These are phyloP conservation scores for Nemurella pictetii DNA, from an alignment of 2,888 invertebrate species.

Conservation along the genomic window DNA sequence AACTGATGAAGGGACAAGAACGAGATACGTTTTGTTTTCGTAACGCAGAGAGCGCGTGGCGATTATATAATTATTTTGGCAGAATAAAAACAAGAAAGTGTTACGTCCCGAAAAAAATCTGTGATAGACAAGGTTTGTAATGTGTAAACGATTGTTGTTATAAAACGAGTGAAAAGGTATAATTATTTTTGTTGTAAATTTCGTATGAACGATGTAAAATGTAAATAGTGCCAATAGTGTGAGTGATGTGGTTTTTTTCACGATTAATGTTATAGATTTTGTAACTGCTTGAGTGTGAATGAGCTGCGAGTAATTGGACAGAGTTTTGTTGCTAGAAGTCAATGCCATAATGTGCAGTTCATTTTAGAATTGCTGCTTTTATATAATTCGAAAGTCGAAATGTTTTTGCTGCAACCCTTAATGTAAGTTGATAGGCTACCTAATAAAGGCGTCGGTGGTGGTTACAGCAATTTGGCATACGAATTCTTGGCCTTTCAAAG, in stretches of 20 bases:
- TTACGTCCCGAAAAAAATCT: conserved; percentile 34
- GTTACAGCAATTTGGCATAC: conserved; percentile 20
- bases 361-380: neutral
- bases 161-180: neutral
- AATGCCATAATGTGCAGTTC: neutral
- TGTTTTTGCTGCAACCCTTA: conserved; percentile 27
- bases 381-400: conserved; percentile 2
- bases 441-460: conserved; percentile 30
- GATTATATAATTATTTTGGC: conserved; percentile 9
- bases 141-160: neutral
- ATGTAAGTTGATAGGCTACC: conserved; percentile 29
- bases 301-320: neutral
- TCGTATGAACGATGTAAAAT: neutral
- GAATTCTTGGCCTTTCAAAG: no score
- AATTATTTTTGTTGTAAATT: conserved; percentile 15
- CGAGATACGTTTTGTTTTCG: neutral
- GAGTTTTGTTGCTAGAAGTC: neutral
- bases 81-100: conserved; percentile 14
- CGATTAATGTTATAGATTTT: neutral
- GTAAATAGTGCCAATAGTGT: neutral
- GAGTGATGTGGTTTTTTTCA: neutral
- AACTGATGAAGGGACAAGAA: neutral
- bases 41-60: neutral
- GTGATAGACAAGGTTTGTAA: conserved; percentile 31
- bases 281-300: neutral